Evolutionary conservation across 2,888 invertebrate genomes (phyloP).

Genomic region (Coelopa pilipes): DNA sequence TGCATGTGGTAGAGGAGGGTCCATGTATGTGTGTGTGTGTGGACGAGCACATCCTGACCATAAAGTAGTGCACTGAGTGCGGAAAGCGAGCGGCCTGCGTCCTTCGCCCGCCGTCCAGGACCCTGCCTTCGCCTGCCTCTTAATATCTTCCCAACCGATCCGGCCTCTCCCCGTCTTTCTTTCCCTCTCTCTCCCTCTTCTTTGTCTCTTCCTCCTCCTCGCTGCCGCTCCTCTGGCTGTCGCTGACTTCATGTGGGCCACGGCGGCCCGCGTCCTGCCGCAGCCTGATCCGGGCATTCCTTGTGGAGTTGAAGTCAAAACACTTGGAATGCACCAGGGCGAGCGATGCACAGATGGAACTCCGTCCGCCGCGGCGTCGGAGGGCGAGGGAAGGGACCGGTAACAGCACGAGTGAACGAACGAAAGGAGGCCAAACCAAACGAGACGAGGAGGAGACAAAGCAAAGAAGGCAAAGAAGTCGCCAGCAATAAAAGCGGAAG

Average conservation of each 20-base stretch:
- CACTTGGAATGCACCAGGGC: constrained; percentile 4
- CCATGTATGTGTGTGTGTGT: too few species aligned
- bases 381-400: too few species aligned
- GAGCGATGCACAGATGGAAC: constrained; percentile 8
- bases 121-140: neutral
- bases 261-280: neutral
- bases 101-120: neutral
- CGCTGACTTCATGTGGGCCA: too few species aligned
- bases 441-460: too few species aligned
- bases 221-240: too few species aligned
- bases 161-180: neutral
- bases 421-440: too few species aligned
- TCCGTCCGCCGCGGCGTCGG: neutral
- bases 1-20: too few species aligned
- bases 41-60: neutral
- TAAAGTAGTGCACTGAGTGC: neutral
- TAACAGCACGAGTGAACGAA: too few species aligned
- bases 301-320: constrained; percentile 20
- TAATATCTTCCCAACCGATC: neutral
- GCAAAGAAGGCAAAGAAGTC: too few species aligned
- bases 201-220: too few species aligned
- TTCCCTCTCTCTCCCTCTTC: neutral
- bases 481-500: neutral
- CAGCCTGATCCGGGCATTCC: neutral
- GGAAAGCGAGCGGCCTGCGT: neutral